These are phyloP conservation scores for Eudemis profundana DNA, from an alignment of 2,888 invertebrate genomes.

Conservation along the genomic window DNA sequence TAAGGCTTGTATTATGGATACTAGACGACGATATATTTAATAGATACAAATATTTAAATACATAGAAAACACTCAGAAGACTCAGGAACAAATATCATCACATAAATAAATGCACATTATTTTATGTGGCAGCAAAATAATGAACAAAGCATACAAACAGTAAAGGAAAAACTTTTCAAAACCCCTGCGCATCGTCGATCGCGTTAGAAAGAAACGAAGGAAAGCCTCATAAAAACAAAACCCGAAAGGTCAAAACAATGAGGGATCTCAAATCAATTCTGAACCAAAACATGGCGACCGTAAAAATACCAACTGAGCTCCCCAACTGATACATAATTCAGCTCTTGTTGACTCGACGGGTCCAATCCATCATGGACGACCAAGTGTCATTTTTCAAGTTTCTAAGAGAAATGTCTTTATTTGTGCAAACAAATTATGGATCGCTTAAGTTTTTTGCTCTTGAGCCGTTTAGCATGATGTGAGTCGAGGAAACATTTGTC, in stretches of 20 bases:
- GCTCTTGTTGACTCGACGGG: slow-evolving; percentile 32
- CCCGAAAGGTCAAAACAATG: slow-evolving; percentile 29
- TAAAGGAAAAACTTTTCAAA: not conserved
- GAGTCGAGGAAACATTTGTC: slow-evolving; percentile 6
- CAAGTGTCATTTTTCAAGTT: slow-evolving; percentile 34
- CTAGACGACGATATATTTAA: too few species aligned
- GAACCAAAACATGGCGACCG: slow-evolving; percentile 1
- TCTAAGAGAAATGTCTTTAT: slow-evolving; percentile 17
- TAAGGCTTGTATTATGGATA: too few species aligned
- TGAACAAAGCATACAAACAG: too few species aligned
- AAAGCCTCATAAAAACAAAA: not conserved
- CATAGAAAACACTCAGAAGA: too few species aligned
- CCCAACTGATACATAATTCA: slow-evolving; percentile 39
- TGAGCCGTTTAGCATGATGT: not conserved
- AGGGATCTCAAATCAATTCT: slow-evolving; percentile 20
- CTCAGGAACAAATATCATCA: too few species aligned
- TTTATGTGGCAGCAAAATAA: too few species aligned
- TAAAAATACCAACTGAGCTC: slow-evolving; percentile 11
- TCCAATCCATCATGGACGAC: slow-evolving; percentile 34
- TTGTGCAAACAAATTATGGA: slow-evolving; percentile 38
- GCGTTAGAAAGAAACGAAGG: not conserved
- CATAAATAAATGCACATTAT: too few species aligned
- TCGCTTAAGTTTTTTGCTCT: slow-evolving; percentile 26
- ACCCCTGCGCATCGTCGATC: not conserved
- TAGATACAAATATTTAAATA: too few species aligned